Conservation (phyloP, 2,888 invertebrate genomes). For the Reticulitermes lucifugus region DNA sequence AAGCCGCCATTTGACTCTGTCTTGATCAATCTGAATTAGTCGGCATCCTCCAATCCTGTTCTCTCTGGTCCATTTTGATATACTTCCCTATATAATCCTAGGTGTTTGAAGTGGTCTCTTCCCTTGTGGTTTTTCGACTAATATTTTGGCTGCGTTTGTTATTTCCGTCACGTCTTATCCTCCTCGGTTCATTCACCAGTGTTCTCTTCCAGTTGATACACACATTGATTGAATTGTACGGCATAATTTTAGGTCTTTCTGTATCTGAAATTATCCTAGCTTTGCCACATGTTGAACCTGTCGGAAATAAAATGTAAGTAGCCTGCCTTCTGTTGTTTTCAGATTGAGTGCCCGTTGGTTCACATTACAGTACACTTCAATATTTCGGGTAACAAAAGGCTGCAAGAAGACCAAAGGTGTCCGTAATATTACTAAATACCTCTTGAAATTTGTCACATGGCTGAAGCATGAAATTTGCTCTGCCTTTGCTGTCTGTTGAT, state of each 20-base stretch:
- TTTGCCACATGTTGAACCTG: neutral
- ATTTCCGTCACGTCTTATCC: no score
- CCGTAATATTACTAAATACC: constrained; percentile 14
- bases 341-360: neutral
- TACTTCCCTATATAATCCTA: no score
- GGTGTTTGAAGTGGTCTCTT: no score
- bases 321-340: neutral
- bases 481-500: neutral
- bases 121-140: no score
- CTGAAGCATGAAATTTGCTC: neutral
- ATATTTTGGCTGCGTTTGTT: no score
- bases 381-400: neutral
- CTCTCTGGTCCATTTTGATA: no score
- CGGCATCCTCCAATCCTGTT: no score
- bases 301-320: neutral
- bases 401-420: neutral
- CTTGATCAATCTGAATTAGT: no score
- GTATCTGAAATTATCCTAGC: neutral
- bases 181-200: no score
- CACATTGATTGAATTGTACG: no score
- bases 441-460: neutral
- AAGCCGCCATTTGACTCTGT: no score
- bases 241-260: neutral
- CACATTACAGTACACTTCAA: neutral
- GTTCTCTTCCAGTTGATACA: no score